phyloP scores from a whole-genome alignment of 2,113 vertebrate genomes.

The Campylomormyrus numenius region DNA sequence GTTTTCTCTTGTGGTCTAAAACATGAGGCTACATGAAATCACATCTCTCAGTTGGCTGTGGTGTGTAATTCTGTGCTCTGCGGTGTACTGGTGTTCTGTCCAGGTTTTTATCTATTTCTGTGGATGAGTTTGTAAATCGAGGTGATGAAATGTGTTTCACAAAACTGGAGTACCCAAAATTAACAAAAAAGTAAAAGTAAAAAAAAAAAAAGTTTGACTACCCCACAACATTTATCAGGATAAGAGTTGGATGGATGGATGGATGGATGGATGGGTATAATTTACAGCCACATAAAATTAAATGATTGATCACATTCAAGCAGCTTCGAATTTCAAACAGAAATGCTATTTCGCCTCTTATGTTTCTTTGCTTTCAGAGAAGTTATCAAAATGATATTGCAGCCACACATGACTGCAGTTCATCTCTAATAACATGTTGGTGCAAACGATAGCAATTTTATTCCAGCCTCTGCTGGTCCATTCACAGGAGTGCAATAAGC shows the following conservation, averaged over 20 bases:
- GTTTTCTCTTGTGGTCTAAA: neutral
- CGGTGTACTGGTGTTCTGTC: neutral
- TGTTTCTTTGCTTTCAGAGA: neutral
- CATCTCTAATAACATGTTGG: neutral
- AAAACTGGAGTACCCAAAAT: neutral
- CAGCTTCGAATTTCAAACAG: neutral
- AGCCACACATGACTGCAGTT: neutral
- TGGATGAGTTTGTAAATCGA: neutral
- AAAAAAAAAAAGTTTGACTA: neutral
- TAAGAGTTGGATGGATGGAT: neutral
- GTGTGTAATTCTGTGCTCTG: neutral
- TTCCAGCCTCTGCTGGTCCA: conserved; percentile 40
- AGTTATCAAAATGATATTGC: neutral
- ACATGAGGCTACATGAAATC: neutral
- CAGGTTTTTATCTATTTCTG: neutral
- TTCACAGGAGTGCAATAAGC: conserved; percentile 31
- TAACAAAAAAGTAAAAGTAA: neutral
- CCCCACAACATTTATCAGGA: neutral
- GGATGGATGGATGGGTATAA: neutral
- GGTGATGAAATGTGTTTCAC: neutral
- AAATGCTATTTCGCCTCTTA: neutral
- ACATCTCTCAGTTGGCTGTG: neutral
- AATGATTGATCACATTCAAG: neutral
- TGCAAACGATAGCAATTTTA: neutral
- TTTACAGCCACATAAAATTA: neutral